phyloP scores from a whole-genome alignment of 2,113 vertebrate genomes.

The Sapayoa aenigma region DNA sequence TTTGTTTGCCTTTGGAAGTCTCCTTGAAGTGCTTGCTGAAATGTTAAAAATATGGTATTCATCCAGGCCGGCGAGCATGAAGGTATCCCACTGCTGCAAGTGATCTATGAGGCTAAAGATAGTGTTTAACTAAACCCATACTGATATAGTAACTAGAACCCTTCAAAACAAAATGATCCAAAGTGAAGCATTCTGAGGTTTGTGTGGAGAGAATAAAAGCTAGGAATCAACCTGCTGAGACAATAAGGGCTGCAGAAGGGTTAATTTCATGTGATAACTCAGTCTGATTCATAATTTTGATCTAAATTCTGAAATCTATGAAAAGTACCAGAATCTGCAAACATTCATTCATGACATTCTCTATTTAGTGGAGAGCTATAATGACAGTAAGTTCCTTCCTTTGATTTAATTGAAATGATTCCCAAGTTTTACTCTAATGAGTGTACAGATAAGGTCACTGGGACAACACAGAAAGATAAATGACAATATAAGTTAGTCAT shows the following conservation, averaged over 20 bases:
- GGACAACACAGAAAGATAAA: background rate
- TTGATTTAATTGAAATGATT: background rate
- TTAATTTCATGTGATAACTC: background rate
- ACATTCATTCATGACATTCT: background rate
- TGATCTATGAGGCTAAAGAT: conserved; percentile 20
- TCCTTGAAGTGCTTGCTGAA: conserved; percentile 34
- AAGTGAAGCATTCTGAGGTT: background rate
- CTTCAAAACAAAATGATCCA: conserved; percentile 17
- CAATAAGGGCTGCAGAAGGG: background rate
- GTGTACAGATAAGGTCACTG: background rate
- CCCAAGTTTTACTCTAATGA: background rate
- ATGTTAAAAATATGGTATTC: background rate
- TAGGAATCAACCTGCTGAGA: background rate
- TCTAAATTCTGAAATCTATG: background rate
- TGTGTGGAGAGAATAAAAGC: background rate
- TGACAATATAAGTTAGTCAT: background rate
- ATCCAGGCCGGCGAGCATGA: background rate
- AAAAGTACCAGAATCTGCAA: background rate
- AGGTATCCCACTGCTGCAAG: background rate
- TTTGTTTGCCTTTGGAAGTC: conserved; percentile 32
- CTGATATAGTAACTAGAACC: background rate
- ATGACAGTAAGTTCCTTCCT: background rate
- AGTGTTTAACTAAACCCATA: conserved; percentile 17
- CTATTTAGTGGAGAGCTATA: background rate
- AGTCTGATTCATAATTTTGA: background rate